Base-by-base conservation (phyloP, 2,113 vertebrate genomes). In the Tonatia bakeri region DNA sequence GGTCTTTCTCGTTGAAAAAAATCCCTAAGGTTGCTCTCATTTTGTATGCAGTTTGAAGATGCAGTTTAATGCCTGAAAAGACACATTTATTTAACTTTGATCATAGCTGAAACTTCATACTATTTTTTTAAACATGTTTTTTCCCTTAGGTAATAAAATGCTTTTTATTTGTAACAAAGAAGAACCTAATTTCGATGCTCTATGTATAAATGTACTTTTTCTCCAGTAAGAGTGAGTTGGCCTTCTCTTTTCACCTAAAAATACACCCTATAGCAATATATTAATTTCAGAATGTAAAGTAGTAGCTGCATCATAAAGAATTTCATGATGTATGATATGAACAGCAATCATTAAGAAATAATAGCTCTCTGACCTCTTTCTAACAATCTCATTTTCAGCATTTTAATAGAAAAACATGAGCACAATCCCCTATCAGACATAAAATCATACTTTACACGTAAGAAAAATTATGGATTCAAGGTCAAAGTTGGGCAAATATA, bases 11-110 rank as follows among this genome's bases (percentile, higher is more conserved):
- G 97, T 72, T 97, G 95, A 92, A 72, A 93, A 10, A 96, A 97
- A 65, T 97, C 94, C 94, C 96, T 75, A n/a, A 77, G 77, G 90
- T 96, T 79, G 80, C 75, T 94, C 73, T 97, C 75, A 96, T 97
- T 96, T 97, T 80, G 80, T 72, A 93, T 97, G 86, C 88, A 92
- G 91, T 95, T 97, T 98, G 96, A 86, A 97, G 93, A 97, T 94
- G 82, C 1, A 52, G 54, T 95, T 98, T 96, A 96, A 96, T 97
- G 94, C 33, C 87, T 96, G 76, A 38, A 97, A 89, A 97, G 94
- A 76, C 17, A 84, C 19, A 96, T 83, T 86, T 93, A 95, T 86
- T 96, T 93, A 76, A 89, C 96, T 98, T 98, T 98, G 97, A 98
- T 98, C 94, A 81, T 84, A 86, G 64, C 14, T 97, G 22, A 50